Conservation (phyloP, 2,797 vertebrate species). For the Eulemur albifrons region DNA sequence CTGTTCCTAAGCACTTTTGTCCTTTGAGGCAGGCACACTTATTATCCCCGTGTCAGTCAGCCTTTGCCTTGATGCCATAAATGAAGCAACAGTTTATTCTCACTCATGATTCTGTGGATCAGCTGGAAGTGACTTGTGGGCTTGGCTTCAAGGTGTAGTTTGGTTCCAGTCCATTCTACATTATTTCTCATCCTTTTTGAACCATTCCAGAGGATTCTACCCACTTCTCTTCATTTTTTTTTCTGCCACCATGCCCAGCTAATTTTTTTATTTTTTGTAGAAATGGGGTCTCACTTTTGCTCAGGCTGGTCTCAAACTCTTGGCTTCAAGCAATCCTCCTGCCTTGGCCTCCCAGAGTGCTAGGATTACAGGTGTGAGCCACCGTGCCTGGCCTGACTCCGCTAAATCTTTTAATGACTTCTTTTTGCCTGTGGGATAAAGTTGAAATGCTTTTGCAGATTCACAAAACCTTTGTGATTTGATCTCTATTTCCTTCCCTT, state of each 20-base stretch:
- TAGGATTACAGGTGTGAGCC: background rate
- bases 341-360: background rate
- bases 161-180: background rate
- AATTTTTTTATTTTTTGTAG: background rate
- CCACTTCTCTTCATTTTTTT: too few relatives aligned
- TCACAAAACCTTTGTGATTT: background rate
- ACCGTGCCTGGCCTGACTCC: background rate
- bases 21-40: background rate
- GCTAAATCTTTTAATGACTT: background rate
- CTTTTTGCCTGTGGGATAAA: background rate
- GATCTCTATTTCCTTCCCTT: background rate
- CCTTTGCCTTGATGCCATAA: background rate
- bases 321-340: background rate
- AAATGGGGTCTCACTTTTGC: background rate
- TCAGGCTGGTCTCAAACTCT: background rate
- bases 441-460: background rate
- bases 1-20: background rate
- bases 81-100: background rate
- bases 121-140: background rate
- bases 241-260: background rate
- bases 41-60: background rate
- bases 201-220: background rate
- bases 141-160: background rate
- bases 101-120: background rate
- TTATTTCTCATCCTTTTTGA: background rate